phyloP scores from a whole-genome alignment of 2,888 invertebrate species.

The Synanthedon andrenaeformis region DNA sequence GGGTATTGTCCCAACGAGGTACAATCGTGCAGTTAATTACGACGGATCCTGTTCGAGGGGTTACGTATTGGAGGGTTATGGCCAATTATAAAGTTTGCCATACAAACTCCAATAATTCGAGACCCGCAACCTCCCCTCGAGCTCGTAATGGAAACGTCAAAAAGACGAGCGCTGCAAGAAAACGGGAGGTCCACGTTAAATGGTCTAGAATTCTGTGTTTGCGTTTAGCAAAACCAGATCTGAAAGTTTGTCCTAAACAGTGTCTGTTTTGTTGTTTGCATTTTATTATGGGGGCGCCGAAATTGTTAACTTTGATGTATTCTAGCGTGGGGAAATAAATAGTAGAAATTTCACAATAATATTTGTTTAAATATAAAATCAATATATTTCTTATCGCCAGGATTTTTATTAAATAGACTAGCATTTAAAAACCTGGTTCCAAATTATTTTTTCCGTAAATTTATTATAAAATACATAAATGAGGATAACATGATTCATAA shows the following conservation, averaged over 20 bases:
- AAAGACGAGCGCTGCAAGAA: not conserved
- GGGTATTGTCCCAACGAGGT: constrained; percentile 2
- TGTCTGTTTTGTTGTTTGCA: constrained; percentile 25
- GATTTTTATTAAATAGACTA: too few species aligned
- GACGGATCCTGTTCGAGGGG: constrained; percentile 26
- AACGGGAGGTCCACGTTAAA: not conserved
- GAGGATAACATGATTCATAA: too few species aligned
- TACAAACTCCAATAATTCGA: constrained; percentile 21
- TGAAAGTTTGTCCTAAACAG: constrained; percentile 51
- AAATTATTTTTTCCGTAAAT: too few species aligned
- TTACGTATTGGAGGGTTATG: constrained; percentile 48
- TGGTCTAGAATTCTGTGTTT: constrained; percentile 25
- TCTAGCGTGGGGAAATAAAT: not conserved
- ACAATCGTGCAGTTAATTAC: constrained; percentile 55
- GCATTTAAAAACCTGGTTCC: too few species aligned
- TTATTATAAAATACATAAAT: too few species aligned
- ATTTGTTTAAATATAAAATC: too few species aligned
- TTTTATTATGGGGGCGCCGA: not conserved
- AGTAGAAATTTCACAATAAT: too few species aligned
- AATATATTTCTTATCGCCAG: too few species aligned
- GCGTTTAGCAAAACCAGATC: constrained; percentile 48
- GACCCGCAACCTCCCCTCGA: constrained; percentile 13
- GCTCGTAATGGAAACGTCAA: not conserved
- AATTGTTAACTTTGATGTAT: not conserved
- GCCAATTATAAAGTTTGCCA: constrained; percentile 64